Conservation (phyloP, 2,888 invertebrate genomes). For the Furcula furcula region DNA sequence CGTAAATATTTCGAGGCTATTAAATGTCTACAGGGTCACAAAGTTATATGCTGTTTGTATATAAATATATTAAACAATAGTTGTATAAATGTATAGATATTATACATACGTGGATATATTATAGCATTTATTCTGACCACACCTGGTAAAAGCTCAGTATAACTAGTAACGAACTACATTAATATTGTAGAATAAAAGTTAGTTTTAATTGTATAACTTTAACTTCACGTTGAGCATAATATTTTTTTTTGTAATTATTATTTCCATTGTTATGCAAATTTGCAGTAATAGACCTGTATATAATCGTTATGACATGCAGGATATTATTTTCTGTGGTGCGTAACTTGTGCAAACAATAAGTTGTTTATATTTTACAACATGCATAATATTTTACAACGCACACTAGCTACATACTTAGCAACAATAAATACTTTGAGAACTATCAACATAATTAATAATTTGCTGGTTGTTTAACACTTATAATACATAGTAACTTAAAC, state of each 20-base stretch:
- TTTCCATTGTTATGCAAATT: slow-evolving; percentile 7
- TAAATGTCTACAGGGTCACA: slow-evolving; percentile 70
- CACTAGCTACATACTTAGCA: too few species aligned
- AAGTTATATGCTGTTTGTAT: slow-evolving; percentile 59
- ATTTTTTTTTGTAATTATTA: slow-evolving; percentile 31
- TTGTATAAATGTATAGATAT: slow-evolving; percentile 50
- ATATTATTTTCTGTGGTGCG: slow-evolving; percentile 1
- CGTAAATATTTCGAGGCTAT: slow-evolving; percentile 68
- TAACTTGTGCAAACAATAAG: slow-evolving; percentile 9
- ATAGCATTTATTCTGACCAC: slow-evolving; percentile 73
- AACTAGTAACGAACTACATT: slow-evolving; percentile 39
- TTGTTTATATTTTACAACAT: too few species aligned
- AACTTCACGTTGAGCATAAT: slow-evolving; percentile 40
- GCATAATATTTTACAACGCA: too few species aligned
- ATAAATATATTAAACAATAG: slow-evolving; percentile 45
- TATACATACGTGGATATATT: slow-evolving; percentile 31
- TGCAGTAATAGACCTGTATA: slow-evolving; percentile 20
- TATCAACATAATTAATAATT: too few species aligned
- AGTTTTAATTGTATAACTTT: slow-evolving; percentile 21
- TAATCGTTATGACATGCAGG: background rate
- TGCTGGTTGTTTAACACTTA: too few species aligned
- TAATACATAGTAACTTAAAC: too few species aligned
- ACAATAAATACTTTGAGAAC: too few species aligned
- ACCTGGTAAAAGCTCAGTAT: slow-evolving; percentile 79
- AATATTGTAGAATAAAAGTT: slow-evolving; percentile 25